A percentile compares a stretch with the other conserved stretches of the same genome.
Conservation (phyloP, 2,797 vertebrate genomes). For the Pteronotus mesoamericanus region DNA sequence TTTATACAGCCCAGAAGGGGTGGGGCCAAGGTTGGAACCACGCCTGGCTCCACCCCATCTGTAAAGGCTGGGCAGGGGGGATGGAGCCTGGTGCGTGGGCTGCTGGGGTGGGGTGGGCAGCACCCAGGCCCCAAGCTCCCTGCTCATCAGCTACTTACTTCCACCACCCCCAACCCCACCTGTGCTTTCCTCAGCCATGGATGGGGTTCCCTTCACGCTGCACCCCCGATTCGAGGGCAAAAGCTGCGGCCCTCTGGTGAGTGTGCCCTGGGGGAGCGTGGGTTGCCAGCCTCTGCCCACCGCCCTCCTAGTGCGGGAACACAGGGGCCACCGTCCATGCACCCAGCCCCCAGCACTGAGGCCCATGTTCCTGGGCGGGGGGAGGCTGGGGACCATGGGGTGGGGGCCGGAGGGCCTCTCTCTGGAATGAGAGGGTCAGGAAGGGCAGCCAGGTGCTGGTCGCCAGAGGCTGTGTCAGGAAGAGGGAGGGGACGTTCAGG, state of each 20-base stretch:
- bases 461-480: not conserved
- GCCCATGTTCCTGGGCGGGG: not conserved
- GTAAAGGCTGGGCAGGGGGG: no score
- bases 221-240: conserved; percentile 80
- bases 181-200: conserved; percentile 79
- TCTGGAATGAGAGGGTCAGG: not conserved
- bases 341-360: not conserved
- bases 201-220: conserved; percentile 81
- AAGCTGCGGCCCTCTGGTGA: conserved; percentile 67
- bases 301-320: not conserved
- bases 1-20: rapidly evolving
- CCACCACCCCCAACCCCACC: not conserved
- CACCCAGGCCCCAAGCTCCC: no score
- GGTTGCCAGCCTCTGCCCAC: not conserved
- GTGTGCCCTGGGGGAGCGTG: not conserved
- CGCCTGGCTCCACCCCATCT: not conserved
- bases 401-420: not conserved
- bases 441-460: not conserved
- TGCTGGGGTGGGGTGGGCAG: not conserved
- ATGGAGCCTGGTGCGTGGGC: rapidly evolving
- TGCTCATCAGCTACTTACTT: not conserved
- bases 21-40: not conserved
- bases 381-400: not conserved
- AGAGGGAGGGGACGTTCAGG: not conserved
- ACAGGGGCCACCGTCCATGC: rapidly evolving